Evolutionary conservation across 1,140 invertebrate species (phyloP).

Genomic region (Panagrolaimus sp.): DNA sequence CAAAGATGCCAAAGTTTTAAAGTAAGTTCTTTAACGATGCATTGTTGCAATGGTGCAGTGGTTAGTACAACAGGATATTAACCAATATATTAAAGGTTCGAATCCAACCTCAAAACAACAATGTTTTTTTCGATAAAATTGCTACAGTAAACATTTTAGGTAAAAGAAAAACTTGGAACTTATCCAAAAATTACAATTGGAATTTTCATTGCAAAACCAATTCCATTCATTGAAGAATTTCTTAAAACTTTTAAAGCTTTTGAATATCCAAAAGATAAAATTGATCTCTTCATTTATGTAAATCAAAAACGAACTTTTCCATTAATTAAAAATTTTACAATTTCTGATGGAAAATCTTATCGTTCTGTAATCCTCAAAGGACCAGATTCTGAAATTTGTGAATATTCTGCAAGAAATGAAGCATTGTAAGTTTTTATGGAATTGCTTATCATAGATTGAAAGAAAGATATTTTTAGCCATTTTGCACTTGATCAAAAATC

Average conservation of each 20-base stretch:
- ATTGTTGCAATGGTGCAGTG: too few relatives aligned
- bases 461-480: conserved; percentile 74
- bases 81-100: too few relatives aligned
- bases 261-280: conserved; percentile 78
- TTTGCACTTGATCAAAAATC: conserved; percentile 71
- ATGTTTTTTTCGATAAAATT: too few relatives aligned
- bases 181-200: conserved; percentile 72
- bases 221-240: conserved; percentile 87
- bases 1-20: neutral
- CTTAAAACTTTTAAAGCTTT: conserved; percentile 69
- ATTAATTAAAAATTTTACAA: conserved; percentile 40
- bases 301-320: conserved; percentile 63
- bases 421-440: conserved; percentile 77
- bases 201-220: conserved; percentile 77
- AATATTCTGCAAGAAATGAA: conserved; percentile 73
- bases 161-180: conserved; percentile 7
- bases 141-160: neutral
- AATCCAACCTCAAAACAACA: too few relatives aligned
- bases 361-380: conserved; percentile 27
- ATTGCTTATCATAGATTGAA: too few relatives aligned
- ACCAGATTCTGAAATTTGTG: conserved; percentile 67
- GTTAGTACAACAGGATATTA: too few relatives aligned
- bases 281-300: conserved; percentile 82
- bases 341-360: conserved; percentile 32
- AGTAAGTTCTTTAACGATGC: neutral